These are phyloP conservation scores for Patella vulgata DNA, from an alignment of 1,140 invertebrate genomes.

Conservation along the genomic window DNA sequence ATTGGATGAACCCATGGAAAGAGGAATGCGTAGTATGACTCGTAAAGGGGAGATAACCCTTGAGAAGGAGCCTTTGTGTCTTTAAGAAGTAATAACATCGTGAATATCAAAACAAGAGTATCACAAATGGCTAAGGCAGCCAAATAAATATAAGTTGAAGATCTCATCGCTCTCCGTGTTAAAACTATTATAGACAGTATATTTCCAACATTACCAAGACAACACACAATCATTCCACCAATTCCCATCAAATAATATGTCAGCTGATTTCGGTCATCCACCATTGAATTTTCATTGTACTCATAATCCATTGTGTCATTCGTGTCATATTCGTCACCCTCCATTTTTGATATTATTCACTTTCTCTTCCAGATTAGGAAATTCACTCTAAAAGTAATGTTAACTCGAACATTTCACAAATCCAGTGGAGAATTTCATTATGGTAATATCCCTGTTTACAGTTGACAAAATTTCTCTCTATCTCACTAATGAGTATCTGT, in stretches of 20 bases:
- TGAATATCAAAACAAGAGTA: conserved; percentile 55
- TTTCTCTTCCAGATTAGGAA: no score
- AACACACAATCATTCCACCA: conserved; percentile 55
- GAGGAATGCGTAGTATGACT: conserved; percentile 46
- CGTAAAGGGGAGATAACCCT: conserved; percentile 25
- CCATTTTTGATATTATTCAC: no score
- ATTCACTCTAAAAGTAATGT: no score
- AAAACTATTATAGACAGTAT: conserved; percentile 62
- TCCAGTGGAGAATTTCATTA: no score
- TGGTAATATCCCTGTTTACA: no score
- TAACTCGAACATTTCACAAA: no score
- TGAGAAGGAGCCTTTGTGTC: conserved; percentile 46
- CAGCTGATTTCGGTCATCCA: conserved; percentile 18
- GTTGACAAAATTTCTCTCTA: no score
- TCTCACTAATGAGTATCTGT: no score
- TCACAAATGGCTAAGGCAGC: conserved; percentile 63
- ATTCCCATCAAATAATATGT: conserved; percentile 63
- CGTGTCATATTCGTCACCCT: no score
- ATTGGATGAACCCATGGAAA: conserved; percentile 61
- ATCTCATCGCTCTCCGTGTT: conserved; percentile 56
- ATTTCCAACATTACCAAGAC: conserved; percentile 63
- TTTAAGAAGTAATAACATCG: conserved; percentile 50
- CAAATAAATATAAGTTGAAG: conserved; percentile 64
- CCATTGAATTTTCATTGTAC: no score
- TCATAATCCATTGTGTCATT: no score